phyloP scores from a whole-genome alignment of 2,797 vertebrate species.

The Sebastes minor region DNA sequence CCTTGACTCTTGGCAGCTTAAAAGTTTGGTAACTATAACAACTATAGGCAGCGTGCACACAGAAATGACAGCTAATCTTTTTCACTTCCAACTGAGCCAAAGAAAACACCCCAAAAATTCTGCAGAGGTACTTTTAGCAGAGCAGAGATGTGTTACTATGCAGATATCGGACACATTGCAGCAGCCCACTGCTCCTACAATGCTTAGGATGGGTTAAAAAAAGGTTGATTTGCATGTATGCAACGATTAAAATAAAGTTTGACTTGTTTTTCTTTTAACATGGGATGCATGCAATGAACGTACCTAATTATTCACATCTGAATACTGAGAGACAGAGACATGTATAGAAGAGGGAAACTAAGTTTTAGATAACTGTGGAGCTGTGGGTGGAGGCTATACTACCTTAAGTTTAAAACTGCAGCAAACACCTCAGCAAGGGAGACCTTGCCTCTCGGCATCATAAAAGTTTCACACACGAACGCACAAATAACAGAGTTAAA shows the following conservation, averaged over 20 bases:
- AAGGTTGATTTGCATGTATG: too few relatives aligned
- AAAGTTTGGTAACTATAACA: not conserved
- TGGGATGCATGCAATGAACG: conserved; percentile 63
- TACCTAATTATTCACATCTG: conserved; percentile 35
- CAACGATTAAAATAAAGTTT: too few relatives aligned
- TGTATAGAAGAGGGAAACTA: conserved; percentile 16
- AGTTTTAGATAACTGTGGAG: conserved; percentile 4
- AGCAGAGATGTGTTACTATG: conserved; percentile 34
- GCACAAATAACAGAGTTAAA: not conserved
- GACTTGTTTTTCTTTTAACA: not conserved
- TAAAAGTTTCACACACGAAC: not conserved
- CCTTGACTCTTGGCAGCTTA: too few relatives aligned
- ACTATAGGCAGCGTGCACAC: conserved; percentile 38
- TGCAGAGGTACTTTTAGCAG: not conserved
- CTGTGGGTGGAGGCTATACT: conserved; percentile 44
- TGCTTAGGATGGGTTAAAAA: too few relatives aligned
- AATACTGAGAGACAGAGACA: conserved; percentile 46
- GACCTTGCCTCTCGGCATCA: too few relatives aligned
- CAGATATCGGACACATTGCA: conserved; percentile 2
- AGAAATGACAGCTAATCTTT: not conserved
- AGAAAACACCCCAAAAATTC: too few relatives aligned
- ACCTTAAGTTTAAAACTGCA: conserved; percentile 38
- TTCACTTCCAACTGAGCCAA: not conserved
- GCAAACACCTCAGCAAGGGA: conserved; percentile 44
- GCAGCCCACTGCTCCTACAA: too few relatives aligned